phyloP scores from a whole-genome alignment of 2,113 vertebrate species.

The Solea solea region DNA sequence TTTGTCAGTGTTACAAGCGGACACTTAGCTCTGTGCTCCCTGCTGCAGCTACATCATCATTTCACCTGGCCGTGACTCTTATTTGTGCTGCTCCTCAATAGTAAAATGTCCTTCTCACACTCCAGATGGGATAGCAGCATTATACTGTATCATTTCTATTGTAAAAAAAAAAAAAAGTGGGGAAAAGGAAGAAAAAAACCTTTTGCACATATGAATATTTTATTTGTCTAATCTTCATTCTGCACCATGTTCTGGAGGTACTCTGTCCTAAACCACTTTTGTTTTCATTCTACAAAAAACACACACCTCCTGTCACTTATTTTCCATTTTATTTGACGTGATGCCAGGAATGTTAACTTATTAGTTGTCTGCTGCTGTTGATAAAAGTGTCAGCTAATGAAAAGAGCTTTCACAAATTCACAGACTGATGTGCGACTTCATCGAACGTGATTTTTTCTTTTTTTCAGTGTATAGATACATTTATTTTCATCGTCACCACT shows the following conservation, averaged over 20 bases:
- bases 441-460: not conserved
- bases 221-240: constrained; percentile 1
- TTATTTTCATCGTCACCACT: constrained; percentile 8
- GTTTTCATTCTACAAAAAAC: too few relatives aligned
- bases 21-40: constrained; percentile 46
- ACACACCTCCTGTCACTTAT: not conserved
- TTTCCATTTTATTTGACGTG: constrained; percentile 35
- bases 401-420: not conserved
- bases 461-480: not conserved
- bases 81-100: constrained; percentile 17
- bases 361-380: not conserved
- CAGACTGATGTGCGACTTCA: not conserved
- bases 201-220: constrained; percentile 7
- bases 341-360: constrained; percentile 15
- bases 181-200: not conserved
- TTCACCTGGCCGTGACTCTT: constrained; percentile 53
- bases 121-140: constrained; percentile 25
- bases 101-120: constrained; percentile 33
- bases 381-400: constrained; percentile 1
- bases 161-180: not conserved
- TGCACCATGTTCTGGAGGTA: not conserved
- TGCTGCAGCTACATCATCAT: constrained; percentile 27
- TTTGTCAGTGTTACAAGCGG: constrained; percentile 18
- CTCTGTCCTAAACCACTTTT: too few relatives aligned
- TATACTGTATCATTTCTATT: not conserved